Evolutionary conservation across 2,888 invertebrate species (phyloP).

Genomic region (Mesorhabditis spiculigera): DNA sequence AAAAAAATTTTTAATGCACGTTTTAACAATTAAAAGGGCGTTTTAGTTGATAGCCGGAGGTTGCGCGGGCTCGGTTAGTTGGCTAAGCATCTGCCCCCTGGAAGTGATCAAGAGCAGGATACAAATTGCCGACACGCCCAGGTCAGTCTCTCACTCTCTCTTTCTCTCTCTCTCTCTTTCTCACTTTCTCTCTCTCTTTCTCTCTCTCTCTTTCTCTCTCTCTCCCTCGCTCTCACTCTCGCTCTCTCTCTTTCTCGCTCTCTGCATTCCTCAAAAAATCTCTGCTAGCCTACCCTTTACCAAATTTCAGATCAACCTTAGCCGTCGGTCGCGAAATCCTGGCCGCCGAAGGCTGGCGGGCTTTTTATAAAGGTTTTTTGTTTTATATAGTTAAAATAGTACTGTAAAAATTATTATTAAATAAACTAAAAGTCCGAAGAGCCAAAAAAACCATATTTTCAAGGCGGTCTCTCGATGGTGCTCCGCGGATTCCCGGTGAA

Average conservation of each 20-base stretch:
- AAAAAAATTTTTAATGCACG: no score
- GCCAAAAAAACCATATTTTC: not conserved
- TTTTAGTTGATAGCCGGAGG: constrained; percentile 52
- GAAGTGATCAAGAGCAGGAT: constrained; percentile 75
- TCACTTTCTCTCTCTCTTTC: no score
- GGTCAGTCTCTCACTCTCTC: not conserved
- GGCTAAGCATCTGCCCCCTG: constrained; percentile 72
- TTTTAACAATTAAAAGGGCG: no score
- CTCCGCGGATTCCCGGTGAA: constrained; percentile 72
- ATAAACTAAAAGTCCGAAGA: no score
- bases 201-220: no score
- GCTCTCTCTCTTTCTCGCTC: no score
- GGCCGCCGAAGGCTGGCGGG: not conserved
- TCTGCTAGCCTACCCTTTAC: not conserved
- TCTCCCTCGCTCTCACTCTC: no score
- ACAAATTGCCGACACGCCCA: constrained; percentile 62
- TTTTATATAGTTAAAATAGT: not conserved
- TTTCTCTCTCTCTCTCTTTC: no score
- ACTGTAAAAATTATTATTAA: no score
- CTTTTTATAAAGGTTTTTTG: not conserved
- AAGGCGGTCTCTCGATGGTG: constrained; percentile 68
- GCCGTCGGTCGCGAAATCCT: not conserved
- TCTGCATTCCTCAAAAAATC: no score
- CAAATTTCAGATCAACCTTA: constrained; percentile 41
- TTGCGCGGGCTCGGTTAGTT: constrained; percentile 67